These are phyloP conservation scores for Coelopa frigida DNA, from an alignment of 1,140 invertebrate species.

Conservation along the genomic window DNA sequence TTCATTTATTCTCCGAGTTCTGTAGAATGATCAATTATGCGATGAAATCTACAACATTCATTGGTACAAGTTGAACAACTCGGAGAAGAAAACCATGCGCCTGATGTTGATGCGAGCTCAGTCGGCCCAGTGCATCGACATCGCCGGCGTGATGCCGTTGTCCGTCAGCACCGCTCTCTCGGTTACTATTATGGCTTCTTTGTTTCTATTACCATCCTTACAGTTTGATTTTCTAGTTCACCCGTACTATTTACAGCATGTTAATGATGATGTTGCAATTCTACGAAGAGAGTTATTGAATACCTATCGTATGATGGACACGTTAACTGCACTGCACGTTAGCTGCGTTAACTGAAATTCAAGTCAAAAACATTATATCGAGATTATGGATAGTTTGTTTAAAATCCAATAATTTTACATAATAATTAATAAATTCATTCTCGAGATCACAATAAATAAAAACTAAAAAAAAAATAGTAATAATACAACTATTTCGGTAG, in stretches of 20 bases:
- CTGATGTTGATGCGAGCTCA: conserved; percentile 9
- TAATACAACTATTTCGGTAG: too few relatives aligned
- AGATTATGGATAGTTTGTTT: too few relatives aligned
- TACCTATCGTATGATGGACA: too few relatives aligned
- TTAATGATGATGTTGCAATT: conserved; percentile 10
- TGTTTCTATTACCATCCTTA: too few relatives aligned
- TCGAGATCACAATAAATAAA: too few relatives aligned
- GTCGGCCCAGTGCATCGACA: not conserved
- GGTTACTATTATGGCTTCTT: not conserved
- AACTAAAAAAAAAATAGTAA: too few relatives aligned
- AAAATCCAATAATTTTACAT: too few relatives aligned
- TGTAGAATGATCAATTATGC: conserved; percentile 9
- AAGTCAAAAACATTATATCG: too few relatives aligned
- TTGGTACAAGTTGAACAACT: conserved; percentile 5
- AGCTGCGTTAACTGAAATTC: too few relatives aligned
- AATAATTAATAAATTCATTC: too few relatives aligned
- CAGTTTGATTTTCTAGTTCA: conserved; percentile 2
- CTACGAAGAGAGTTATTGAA: too few relatives aligned
- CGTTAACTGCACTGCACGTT: too few relatives aligned
- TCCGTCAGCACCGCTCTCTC: conserved; percentile 8
- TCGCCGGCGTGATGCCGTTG: conserved; percentile 4
- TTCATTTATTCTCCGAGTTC: not conserved
- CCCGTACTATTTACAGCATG: conserved; percentile 6
- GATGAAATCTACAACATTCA: conserved; percentile 5
- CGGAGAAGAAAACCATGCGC: conserved; percentile 1